Conservation (phyloP, 2,888 invertebrate genomes). For the Exephanes ischioxanthus region DNA sequence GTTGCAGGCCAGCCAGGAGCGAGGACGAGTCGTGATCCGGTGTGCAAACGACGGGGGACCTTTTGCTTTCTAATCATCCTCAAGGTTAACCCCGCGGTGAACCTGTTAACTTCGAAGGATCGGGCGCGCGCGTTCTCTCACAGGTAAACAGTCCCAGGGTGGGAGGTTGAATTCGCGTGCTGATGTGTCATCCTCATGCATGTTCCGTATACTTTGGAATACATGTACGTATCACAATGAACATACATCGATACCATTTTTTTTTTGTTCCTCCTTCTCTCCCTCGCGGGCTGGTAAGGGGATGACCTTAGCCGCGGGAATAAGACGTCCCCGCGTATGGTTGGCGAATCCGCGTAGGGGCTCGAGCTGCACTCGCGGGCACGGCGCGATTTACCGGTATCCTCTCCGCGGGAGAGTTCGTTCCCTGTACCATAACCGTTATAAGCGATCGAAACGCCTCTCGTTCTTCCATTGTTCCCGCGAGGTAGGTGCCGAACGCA, state of each 20-base stretch:
- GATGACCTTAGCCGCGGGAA: conserved; percentile 65
- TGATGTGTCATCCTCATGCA: conserved; percentile 14
- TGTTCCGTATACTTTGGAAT: neutral
- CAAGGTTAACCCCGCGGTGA: conserved; percentile 82
- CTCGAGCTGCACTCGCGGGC: conserved; percentile 33
- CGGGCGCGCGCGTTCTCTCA: conserved; percentile 54
- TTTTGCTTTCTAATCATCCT: conserved; percentile 84
- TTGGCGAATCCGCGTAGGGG: conserved; percentile 34
- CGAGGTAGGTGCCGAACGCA: neutral
- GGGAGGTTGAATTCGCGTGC: conserved; percentile 53
- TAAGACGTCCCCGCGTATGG: conserved; percentile 62
- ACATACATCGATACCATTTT: conserved; percentile 13
- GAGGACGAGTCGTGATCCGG: conserved; percentile 82
- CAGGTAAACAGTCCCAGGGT: conserved; percentile 40
- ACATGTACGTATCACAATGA: conserved; percentile 3
- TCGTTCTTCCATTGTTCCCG: conserved; percentile 58
- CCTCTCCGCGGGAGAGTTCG: conserved; percentile 42
- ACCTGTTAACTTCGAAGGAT: conserved; percentile 74
- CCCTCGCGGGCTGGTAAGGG: conserved; percentile 46
- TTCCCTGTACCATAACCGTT: conserved; percentile 56
- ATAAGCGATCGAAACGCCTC: conserved; percentile 77
- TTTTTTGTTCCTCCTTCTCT: conserved; percentile 35
- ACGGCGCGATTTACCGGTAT: conserved; percentile 47
- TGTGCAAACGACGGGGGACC: conserved; percentile 79
- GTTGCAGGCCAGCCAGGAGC: conserved; percentile 69